Evolutionary conservation across 2,797 vertebrate genomes (phyloP), one percentile per base, ranked within the genome.

Genomic region (Trichosurus vulpecula): DNA sequence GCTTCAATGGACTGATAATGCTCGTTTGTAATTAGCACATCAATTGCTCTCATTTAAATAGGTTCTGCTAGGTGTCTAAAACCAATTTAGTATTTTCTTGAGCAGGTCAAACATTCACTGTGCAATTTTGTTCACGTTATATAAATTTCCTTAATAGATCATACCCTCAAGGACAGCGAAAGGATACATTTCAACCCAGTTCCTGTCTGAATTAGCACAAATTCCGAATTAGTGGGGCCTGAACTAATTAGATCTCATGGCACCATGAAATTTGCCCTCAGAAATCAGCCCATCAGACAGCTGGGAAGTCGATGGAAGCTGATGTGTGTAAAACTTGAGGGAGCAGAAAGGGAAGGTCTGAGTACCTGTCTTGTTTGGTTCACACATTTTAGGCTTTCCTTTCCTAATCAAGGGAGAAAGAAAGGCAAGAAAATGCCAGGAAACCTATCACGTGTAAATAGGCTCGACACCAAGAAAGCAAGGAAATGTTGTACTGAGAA

Each of bases 311-410:
- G 66, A 0, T 0, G 30, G 52, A 87, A 47, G 52, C 1, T 29
- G 0, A 10, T 53, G 2, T 51, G 47, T 66, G 14, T 92, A 90
- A 14, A 8, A 25, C 6, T 14, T 9, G 29, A 52, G 16, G 56
- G 13, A 52, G 41, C 1, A 25, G 0, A 6, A 54, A 30, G 6
- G 52, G 51, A 0, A 55, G 41, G n/a, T 11, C 52, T 1, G 22
- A 54, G 25, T 90, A 56, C 14, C 61, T 0, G 25, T 35, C n/a
- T 16, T n/a, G 81, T 31, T 6, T 4, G 30, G 52, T 57, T 31
- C 11, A 25, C 51, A 51, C 74, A 87, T 74, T 81, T 93, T 81
- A 93, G 41, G 27, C 30, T 81, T 81, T 27, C 74, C 74, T 93
- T 58, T 74, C 54, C 52, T 93, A 74, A 74, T 58, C 30, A 52